Base-by-base conservation (phyloP, 2,113 vertebrate species). In the Dromas ardeola region DNA sequence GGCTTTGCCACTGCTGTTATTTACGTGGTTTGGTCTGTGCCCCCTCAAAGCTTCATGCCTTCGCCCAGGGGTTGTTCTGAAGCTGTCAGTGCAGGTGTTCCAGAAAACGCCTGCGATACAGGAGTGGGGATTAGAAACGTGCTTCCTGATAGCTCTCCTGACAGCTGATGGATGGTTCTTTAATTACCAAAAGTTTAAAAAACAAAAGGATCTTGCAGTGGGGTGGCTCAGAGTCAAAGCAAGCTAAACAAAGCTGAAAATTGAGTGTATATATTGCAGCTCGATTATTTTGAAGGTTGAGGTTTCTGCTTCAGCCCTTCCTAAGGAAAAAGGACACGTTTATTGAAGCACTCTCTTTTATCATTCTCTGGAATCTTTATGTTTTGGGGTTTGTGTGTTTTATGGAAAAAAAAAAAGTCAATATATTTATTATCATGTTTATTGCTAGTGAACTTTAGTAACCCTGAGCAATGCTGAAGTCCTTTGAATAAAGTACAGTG, bases 161-260 rank as follows among this genome's bases (percentile, higher is more conserved):
- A 76, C 86, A 90, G 80, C 58, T 72, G 94, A 86, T 15, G 86
- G 74, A 84, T 87, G 56, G 63, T 86, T 90, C 81, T 96, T 96
- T 94, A 65, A 82, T 91, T 95, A 81, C 76, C 20, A 7, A 49
- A 74, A 72, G 22, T 56, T 50, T 32, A 71, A 74, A 90, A 94
- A 74, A 17, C 42, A 74, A 77, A 91, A 77, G 25, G 36, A 88
- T 86, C 50, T 62, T 94, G 72, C 65, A 78, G 67, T 26, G 32
- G 40, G 26, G n/a, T 86, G 78, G 32, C 67, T 80, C 6, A 3
- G 59, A 90, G 80, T 90, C 77, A 86, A 90, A 95, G 78, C 10
- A 93, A 70, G 49, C 40, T 56, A 52, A 86, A 76, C 43, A 85
- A 81, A 91, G 61, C 42, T 93, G 84, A 59, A 87, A 95, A 87